Evolutionary conservation across 2,888 invertebrate genomes (phyloP).

Genomic region (Tipula lateralis): DNA sequence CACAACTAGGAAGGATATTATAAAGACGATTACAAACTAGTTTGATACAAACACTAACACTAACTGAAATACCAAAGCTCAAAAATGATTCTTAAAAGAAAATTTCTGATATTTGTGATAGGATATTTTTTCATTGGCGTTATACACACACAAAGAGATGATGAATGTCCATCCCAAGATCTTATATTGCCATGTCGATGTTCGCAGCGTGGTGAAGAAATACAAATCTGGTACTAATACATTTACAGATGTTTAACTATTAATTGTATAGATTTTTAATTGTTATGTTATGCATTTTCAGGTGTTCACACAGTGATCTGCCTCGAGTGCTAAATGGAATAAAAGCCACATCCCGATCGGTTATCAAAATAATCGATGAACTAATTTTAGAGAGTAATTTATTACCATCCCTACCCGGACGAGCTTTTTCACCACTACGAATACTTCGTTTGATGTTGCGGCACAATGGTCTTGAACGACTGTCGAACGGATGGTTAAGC

Average conservation of each 20-base stretch:
- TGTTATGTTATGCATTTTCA: conserved; percentile 45
- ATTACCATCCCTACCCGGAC: conserved; percentile 77
- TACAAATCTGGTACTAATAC: conserved; percentile 72
- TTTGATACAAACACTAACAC: not conserved
- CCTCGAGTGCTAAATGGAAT: conserved; percentile 70
- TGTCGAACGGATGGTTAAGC: conserved; percentile 75
- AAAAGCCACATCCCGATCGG: conserved; percentile 61
- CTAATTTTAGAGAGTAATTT: conserved; percentile 83
- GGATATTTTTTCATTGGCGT: not conserved
- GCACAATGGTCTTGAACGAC: conserved; percentile 74
- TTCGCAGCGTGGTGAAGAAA: conserved; percentile 68
- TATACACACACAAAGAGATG: not conserved
- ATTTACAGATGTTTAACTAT: not conserved
- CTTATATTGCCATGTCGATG: conserved; percentile 78
- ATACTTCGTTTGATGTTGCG: conserved; percentile 76
- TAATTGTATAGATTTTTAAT: not conserved
- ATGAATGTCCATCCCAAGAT: conserved; percentile 67
- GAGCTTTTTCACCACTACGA: conserved; percentile 69
- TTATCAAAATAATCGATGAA: conserved; percentile 73
- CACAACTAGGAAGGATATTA: not conserved
- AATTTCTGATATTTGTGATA: conserved; percentile 6
- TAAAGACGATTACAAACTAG: too few relatives aligned
- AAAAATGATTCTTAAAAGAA: not conserved
- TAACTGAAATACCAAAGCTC: too few relatives aligned
- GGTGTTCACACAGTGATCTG: conserved; percentile 89